Conservation (phyloP, 2,113 vertebrate genomes). For the Hippolais icterina region DNA sequence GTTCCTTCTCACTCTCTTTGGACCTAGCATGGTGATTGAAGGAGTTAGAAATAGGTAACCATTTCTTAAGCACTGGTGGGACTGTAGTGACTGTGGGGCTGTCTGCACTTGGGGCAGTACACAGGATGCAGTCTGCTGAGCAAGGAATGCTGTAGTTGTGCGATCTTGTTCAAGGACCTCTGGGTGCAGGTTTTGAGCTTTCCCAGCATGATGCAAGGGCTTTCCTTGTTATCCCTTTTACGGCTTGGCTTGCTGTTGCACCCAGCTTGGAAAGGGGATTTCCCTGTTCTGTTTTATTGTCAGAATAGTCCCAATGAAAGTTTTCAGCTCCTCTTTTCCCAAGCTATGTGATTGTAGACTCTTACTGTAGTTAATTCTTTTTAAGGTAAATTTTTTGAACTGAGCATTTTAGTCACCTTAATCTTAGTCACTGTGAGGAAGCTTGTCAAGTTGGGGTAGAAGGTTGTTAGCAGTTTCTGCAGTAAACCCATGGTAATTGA, state of each 20-base stretch:
- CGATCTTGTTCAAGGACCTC: not conserved
- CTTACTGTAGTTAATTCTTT: not conserved
- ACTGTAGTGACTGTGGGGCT: not conserved
- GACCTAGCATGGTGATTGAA: not conserved
- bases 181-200: not conserved
- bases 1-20: not conserved
- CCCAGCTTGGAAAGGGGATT: not conserved
- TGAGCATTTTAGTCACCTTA: not conserved
- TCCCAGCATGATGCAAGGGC: rapidly evolving
- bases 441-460: not conserved
- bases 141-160: not conserved
- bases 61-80: not conserved
- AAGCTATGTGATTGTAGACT: not conserved
- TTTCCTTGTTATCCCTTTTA: not conserved
- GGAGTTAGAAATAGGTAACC: not conserved
- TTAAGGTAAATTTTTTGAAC: not conserved
- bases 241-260: not conserved
- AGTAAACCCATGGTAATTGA: not conserved
- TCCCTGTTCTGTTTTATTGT: not conserved
- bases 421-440: not conserved
- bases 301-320: not conserved
- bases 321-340: not conserved
- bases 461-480: not conserved
- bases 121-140: not conserved
- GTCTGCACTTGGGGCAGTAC: not conserved